Base-by-base conservation (phyloP, 1,140 invertebrate species). In the Trachelipus rathkii region DNA sequence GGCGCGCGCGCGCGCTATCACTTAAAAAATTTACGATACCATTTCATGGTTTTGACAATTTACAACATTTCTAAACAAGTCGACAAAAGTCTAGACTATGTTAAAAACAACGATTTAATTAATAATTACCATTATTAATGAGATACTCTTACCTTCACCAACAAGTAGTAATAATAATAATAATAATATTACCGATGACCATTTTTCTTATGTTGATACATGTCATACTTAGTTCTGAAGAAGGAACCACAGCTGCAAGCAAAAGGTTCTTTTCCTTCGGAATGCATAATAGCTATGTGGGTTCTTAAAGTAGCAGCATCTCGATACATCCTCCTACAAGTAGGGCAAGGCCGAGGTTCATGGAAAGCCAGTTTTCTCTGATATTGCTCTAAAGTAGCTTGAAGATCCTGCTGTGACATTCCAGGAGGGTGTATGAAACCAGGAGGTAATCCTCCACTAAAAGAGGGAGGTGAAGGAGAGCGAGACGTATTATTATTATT, bases 201-300 rank as follows among this genome's bases (percentile, higher is more conserved):
- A 73, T 83, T 83, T 75, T 84, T 84, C 78, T 82, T 83, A 76
- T 84, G 83, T n/a, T 79, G 81, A 70, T 84, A 83, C 83, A 84
- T 83, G 50, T 84, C 83, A 71, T 84, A 84, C 75, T 84, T 84
- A 33, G 83, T 84, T 69, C 80, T 75, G 76, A 84, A 84, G 19
- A 79, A 68, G 53, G 82, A 82, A 24, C 83, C 83, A 71, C 83
- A 84, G 13, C 81, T 71, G 76, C 83, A 84, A n/a, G 78, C 72
- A 72, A 83, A 83, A n/a, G 83, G 82, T 44, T 83, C 83, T 44
- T 69, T 78, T n/a, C 81, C 81, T 73, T 82, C 81, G 10, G 82
- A 76, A 75, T 84, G 84, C 84, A 84, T 84, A 43, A 84, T 84
- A 72, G 82, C 81, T 71, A 82, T 82, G 69, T 84, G 84, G 8